phyloP scores from a whole-genome alignment of 2,113 vertebrate species.

The Mellivora capensis region DNA sequence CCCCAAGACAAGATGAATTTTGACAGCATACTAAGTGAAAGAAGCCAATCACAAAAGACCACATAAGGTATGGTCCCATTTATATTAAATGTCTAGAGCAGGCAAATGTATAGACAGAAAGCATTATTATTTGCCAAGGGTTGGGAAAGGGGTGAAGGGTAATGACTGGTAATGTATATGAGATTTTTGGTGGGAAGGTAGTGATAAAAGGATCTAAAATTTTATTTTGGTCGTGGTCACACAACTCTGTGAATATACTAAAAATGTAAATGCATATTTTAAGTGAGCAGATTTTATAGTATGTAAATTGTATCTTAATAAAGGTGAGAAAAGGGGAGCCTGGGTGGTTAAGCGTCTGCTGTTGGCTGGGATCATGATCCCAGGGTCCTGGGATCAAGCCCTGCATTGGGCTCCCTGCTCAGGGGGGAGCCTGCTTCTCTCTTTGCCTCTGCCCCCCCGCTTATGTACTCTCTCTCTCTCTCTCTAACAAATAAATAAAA shows the following conservation, averaged over 20 bases:
- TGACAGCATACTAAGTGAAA: neutral
- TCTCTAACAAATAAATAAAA: no score
- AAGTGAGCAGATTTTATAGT: neutral
- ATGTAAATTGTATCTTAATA: neutral
- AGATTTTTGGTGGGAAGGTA: neutral
- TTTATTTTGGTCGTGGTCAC: neutral
- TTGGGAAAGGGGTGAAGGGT: neutral
- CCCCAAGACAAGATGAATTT: no score
- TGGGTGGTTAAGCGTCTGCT: neutral
- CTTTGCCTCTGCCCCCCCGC: no score
- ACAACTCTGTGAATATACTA: neutral
- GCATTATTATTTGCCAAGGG: neutral
- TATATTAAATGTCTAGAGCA: neutral
- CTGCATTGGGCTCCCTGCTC: no score
- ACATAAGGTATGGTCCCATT: neutral
- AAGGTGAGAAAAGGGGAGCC: neutral
- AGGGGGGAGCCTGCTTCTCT: no score
- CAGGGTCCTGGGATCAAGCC: no score
- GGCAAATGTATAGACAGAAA: neutral
- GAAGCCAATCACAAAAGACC: neutral
- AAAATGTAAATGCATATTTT: neutral
- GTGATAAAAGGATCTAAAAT: neutral
- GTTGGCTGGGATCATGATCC: no score
- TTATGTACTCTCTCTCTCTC: no score
- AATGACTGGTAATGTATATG: neutral